Evolutionary conservation across 1,140 invertebrate species (phyloP).

Genomic region (Neodiprion lecontei): DNA sequence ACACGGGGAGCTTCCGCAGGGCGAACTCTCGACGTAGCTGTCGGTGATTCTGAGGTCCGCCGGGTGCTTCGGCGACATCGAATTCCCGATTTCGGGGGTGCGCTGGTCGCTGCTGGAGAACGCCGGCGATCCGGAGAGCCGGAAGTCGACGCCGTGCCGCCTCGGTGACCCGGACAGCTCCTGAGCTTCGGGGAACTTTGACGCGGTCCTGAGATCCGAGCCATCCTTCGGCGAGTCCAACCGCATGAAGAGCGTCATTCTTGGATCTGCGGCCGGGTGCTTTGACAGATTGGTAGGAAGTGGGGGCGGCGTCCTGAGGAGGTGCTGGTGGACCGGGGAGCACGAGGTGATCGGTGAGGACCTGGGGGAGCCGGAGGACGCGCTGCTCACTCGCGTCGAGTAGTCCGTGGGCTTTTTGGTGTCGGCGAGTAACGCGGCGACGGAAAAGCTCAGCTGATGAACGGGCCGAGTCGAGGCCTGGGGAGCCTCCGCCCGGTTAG

Average conservation of each 20-base stretch:
- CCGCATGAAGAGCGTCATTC: constrained; percentile 20
- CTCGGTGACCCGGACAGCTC: constrained; percentile 13
- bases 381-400: constrained; percentile 9
- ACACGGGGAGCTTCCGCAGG: constrained; percentile 42
- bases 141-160: constrained; percentile 15
- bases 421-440: constrained; percentile 60
- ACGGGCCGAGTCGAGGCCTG: constrained; percentile 38
- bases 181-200: constrained; percentile 24
- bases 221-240: constrained; percentile 9
- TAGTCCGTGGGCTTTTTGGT: constrained; percentile 38
- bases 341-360: constrained; percentile 19
- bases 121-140: constrained; percentile 7
- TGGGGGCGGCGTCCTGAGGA: constrained; percentile 11
- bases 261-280: constrained; percentile 31
- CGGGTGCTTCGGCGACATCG: constrained; percentile 20
- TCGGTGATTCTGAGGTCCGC: constrained; percentile 12
- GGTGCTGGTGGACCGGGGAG: constrained; percentile 31
- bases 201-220: constrained; percentile 19
- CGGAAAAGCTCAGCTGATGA: constrained; percentile 60
- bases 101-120: constrained; percentile 3
- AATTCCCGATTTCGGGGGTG: constrained; percentile 23
- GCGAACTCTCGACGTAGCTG: constrained; percentile 37
- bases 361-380: constrained; percentile 10
- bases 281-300: constrained; percentile 23
- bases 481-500: constrained; percentile 43